Evolutionary conservation across 2,888 invertebrate species (phyloP), one percentile per base, ranked within the genome.

Genomic region (Caprella mutica): DNA sequence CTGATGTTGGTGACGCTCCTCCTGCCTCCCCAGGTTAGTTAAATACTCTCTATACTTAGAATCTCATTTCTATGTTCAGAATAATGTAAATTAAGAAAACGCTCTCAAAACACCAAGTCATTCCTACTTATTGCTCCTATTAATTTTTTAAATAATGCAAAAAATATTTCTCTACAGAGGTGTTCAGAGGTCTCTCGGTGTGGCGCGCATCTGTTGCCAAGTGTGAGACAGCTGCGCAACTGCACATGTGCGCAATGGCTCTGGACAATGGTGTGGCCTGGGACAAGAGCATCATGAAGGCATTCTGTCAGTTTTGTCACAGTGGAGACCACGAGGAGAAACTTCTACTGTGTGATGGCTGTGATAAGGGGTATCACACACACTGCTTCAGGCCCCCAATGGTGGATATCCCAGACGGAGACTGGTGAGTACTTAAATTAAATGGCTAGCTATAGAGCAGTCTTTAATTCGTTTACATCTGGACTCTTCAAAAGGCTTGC

Each of bases 211-310:
- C 89, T 0, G 85, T 94, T 0, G 76, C 81, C 1, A 81, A 85
- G 51, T 85, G 90, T 44, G 82, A 81, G 68, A 91, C 91, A 0
- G 84, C 92, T 0, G 87, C 93, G 0, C 94, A 96, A 71, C 77
- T 96, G 24, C 86, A 89, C 23, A 84, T 92, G 83, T 84, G 88
- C 68, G 78, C 92, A 58, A 86, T 89, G 69, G 86, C 89, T 68
- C 76, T 97, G 66, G 92, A 94, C 72, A 83, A 85, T 2, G 86
- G 86, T 71, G 89, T 97, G 68, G 93, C 94, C 38, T 97, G 97
- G 97, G 96, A 97, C 76, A 93, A 94, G 77, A 93, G 93, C 77
- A 89, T 94, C 71, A 94, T 97, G 94, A 93, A 94, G 81, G 96
- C 94, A 77, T 88, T 89, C 75, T 96, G 96, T 76, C 96, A 97